Evolutionary conservation across 2,797 vertebrate species (phyloP).

Genomic region (Emydoidea blandingii): DNA sequence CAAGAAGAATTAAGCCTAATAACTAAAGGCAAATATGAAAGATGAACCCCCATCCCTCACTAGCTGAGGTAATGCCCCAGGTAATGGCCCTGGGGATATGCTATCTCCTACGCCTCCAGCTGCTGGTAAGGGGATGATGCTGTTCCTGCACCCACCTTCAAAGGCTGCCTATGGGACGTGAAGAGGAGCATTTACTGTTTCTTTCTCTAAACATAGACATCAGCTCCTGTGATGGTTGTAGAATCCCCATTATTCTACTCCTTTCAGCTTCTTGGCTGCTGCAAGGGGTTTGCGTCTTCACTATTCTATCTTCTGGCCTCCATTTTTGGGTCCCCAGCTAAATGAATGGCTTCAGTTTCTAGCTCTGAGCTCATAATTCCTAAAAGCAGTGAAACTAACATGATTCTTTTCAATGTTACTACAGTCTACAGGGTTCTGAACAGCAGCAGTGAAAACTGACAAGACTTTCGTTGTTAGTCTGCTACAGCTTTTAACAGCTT

Average conservation of each 20-base stretch:
- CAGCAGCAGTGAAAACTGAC: background rate
- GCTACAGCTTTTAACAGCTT: background rate
- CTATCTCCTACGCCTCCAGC: background rate
- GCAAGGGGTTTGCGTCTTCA: no score
- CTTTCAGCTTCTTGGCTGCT: background rate
- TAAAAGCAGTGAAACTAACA: background rate
- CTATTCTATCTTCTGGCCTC: background rate
- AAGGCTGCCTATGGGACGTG: background rate
- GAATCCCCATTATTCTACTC: background rate
- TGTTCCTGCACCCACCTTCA: background rate
- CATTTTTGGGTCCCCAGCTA: background rate
- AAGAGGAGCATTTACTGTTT: background rate
- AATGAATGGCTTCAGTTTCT: background rate
- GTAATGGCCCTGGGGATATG: background rate
- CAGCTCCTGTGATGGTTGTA: background rate
- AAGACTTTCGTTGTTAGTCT: background rate
- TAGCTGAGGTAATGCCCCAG: background rate
- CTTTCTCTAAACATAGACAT: background rate
- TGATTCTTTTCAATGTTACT: background rate
- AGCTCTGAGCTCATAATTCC: background rate
- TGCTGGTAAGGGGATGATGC: background rate
- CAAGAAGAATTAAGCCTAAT: no score
- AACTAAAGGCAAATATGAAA: no score
- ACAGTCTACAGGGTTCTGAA: background rate
- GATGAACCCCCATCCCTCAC: background rate